Percentiles rank a stretch among this genome's conserved stretches.
Evolutionary conservation across 2,113 vertebrate genomes (phyloP).

Genomic region (Thinocorus orbignyianus): DNA sequence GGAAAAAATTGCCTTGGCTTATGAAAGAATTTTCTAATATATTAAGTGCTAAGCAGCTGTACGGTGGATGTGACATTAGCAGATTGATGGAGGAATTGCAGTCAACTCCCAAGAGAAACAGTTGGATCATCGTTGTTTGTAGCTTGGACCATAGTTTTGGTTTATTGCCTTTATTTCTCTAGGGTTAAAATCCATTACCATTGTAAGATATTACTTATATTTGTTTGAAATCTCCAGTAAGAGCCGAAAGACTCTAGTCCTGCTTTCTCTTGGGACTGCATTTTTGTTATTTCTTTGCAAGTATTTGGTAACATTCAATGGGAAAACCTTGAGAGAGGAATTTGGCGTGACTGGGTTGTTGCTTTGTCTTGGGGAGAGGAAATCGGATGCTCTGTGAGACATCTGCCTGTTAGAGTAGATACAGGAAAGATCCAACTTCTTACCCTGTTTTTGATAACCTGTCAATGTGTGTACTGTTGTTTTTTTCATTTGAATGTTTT

Average conservation of each 20-base stretch:
- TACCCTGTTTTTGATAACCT: not conserved
- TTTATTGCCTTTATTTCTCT: conserved; percentile 21
- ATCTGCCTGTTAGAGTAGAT: not conserved
- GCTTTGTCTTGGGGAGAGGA: not conserved
- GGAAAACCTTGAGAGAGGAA: not conserved
- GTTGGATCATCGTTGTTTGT: not conserved
- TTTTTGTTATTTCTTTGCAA: not conserved
- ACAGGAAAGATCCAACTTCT: not conserved
- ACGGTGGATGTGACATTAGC: not conserved
- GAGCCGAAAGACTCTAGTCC: not conserved
- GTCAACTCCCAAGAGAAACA: not conserved
- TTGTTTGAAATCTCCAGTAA: not conserved
- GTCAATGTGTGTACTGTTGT: not conserved
- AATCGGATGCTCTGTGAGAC: not conserved
- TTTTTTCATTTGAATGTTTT: not conserved
- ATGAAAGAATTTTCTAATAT: not conserved
- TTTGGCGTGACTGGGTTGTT: not conserved
- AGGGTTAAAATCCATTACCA: not conserved
- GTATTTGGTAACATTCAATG: not conserved
- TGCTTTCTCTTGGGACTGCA: not conserved
- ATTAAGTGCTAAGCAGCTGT: not conserved
- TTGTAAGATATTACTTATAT: not conserved
- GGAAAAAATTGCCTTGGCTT: not conserved
- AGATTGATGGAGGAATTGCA: not conserved
- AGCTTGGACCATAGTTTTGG: not conserved